Base-by-base conservation (phyloP, 2,888 invertebrate species). In the Xylota segnis region DNA sequence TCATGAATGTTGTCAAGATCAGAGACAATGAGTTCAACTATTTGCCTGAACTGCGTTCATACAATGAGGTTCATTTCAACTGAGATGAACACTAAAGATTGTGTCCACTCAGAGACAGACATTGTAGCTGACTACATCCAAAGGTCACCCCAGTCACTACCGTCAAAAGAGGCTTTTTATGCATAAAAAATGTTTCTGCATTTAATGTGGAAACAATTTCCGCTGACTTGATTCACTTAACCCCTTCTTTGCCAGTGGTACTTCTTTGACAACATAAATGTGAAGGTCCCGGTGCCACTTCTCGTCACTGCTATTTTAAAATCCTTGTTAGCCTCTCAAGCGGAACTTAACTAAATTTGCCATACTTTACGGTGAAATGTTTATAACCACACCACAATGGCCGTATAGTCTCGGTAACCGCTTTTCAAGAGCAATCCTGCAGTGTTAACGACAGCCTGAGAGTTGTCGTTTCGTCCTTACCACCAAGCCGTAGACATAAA, bases 391-490 rank as follows among this genome's bases (percentile, higher is more conserved):
- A 40, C 43, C 54, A 56, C 75, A 47, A 56, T 56, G 45, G 56
- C 45, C 23, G 14, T 50, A 27, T 66, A 27, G 37, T 54, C 66
- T 54, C 66, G 76, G 50, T 50, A 76, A 76, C 76, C 76, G 61
- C 76, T 58, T 66, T 68, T 76, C 76, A 68, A 66, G 59, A 66
- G 58, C 76, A 76, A 47, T 66, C 29, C 66, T 45, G 27, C 27
- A 76, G 47, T 76, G 76, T 59, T 76, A 66, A 76, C 58, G 76
- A 76, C 76, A 58, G 76, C 58, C 34, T 56, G 27, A 71, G 52
- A 70, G 61, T 61, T 77, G 45, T 66, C 27, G 47, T 45, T 18
- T 14, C 14, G 40, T 45, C 14, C 18, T 12, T n/a, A 37, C 56
- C 27, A 12, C 45, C 74, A 47, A 56, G 68, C 52, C 52, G 59